Evolutionary conservation across 1,140 invertebrate species (phyloP), one percentile per base, ranked within the genome.

Genomic region (Drosophila kepulauana): DNA sequence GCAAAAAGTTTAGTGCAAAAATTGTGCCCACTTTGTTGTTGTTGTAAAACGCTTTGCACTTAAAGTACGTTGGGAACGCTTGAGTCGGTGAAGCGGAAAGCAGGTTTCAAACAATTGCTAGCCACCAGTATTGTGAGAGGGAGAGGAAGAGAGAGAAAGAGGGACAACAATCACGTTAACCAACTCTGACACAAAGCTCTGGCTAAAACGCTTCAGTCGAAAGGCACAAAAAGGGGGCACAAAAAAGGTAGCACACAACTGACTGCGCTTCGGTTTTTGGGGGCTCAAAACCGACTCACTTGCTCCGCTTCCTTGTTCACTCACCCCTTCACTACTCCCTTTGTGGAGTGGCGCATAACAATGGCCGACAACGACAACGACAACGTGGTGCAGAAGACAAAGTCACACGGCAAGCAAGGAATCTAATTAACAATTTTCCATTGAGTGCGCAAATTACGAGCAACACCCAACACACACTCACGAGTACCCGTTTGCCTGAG

Each of bases 341-440:
- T 8, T 13, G 7, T 38, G 13, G 11, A 7, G 45, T 10, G 20
- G 45, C 33, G 65, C 65, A 74, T 46, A 76, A 82, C 80, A 82
- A 82, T 84, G 71, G 70, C 43, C 62, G 73, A 70, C 46, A 65
- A 59, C 57, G 49, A 49, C 54, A 51, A 54, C 46, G 43, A 48
- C 43, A 63, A 63, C 57, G 79, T 41, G 70, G 57, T 46, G 41
- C 59, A 65, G 78, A 70, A 63, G 71, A 75, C 66, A 63, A 81
- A 88, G 82, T 87, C 82, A 82, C 79, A 88, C 84, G 78, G 87
- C 84, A 87, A 81, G 70, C 81, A 84, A 89, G 85, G 86, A 89
- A 89, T 89, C 85, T 89, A 89, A 89, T 89, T 89, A 89, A 89
- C 85, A 89, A 89, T 89, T 89, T 89, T 89, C 81, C 85, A 89